Base-by-base conservation (phyloP, 2,113 vertebrate genomes). In the Heteronetta atricapilla region DNA sequence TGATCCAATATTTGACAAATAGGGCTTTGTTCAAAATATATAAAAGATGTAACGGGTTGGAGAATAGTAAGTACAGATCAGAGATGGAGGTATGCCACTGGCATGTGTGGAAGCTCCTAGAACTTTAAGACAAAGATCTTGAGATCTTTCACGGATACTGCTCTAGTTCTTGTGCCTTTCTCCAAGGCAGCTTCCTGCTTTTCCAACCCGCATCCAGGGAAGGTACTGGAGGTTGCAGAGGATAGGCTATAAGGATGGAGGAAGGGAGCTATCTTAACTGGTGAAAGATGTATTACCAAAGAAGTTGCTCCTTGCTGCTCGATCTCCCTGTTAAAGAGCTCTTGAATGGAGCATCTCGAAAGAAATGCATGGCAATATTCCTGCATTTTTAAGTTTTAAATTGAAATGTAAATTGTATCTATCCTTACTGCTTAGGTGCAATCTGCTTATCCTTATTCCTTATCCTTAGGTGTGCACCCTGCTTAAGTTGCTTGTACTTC, bases 171-270 rank as follows among this genome's bases (percentile, higher is more conserved):
- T n/a, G 19, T 16, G n/a, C 2, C 3, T 66, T 92, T 48, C 40
- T 64, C 16, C 26, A 11, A 42, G n/a, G 59, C 44, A 50, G 20
- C 29, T 75, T 90, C n/a, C 58, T 69, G 16, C 59, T 82, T 81
- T 93, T 84, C 38, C 34, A 36, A 0, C 46, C 55, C 18, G 26
- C 12, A 48, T 55, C 5, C 29, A 3, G 31, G 22, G 42, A 66
- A 81, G 76, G 11, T 44, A 20, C 59, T 17, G 38, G 22, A 56
- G 8, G 6, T 19, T 64, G 31, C 14, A 55, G 19, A 4, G 33
- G 1, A 10, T 8, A 12, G 3, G 3, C 66, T 8, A 9, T 36
- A 25, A 8, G 50, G 52, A 34, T n/a, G 44, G 0, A 75, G 52
- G 58, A 59, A 53, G 21, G 58, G 31, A 74, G 8, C 12, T 69